Conservation (phyloP, 1,140 invertebrate genomes). For the Caenorhabditis inopinata region DNA sequence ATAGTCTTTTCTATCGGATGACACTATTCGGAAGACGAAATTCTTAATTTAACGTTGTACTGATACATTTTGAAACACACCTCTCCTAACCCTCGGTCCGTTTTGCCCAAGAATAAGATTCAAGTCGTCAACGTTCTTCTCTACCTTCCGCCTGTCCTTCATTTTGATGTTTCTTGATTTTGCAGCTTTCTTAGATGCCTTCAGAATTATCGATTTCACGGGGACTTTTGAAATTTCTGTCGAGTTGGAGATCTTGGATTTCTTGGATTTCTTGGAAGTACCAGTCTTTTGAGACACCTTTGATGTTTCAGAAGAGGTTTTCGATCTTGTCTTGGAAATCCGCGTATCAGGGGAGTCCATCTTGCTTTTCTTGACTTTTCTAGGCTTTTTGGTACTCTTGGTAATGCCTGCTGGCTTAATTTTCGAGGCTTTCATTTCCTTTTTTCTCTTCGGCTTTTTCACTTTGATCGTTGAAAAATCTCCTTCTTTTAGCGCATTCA, state of each 20-base stretch:
- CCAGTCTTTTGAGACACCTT: neutral
- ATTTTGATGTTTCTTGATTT: neutral
- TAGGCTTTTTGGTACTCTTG: neutral
- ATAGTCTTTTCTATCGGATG: too few relatives aligned
- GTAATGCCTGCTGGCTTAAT: neutral
- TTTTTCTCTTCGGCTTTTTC: neutral
- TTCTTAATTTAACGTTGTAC: too few relatives aligned
- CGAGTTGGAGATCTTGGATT: neutral
- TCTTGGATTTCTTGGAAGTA: neutral
- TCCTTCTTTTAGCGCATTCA: too few relatives aligned
- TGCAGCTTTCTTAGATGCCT: neutral
- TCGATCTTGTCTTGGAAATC: too few relatives aligned
- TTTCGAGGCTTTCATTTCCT: neutral
- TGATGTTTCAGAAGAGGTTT: too few relatives aligned
- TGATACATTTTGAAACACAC: neutral
- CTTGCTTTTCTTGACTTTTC: too few relatives aligned
- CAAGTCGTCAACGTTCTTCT: neutral
- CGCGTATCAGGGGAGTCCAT: too few relatives aligned
- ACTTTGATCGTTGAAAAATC: constrained; percentile 16
- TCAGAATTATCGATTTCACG: neutral
- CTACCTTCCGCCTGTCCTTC: neutral
- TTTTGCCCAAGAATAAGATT: neutral
- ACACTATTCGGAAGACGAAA: too few relatives aligned
- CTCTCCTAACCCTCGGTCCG: neutral
- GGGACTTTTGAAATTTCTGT: neutral